A percentile compares a stretch with the other conserved stretches of the same genome.
phyloP scores from a whole-genome alignment of 2,888 invertebrate genomes.

The Julus scanicus region DNA sequence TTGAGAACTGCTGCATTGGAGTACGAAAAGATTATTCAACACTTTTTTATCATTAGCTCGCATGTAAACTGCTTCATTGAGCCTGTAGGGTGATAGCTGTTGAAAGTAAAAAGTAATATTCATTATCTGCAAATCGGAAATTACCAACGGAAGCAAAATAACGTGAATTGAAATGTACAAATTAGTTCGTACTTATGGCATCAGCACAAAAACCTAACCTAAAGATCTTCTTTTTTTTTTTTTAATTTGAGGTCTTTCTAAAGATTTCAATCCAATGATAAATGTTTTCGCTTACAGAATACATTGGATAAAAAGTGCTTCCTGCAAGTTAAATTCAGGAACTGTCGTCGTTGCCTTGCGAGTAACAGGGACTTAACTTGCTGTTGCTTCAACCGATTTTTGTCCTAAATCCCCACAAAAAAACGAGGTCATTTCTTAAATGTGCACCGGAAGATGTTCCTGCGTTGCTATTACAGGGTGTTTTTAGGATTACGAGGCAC shows the following conservation, averaged over 20 bases:
- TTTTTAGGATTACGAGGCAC: neutral
- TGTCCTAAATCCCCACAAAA: neutral
- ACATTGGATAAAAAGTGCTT: neutral
- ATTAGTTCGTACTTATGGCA: neutral
- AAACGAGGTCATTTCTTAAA: slow-evolving; percentile 21
- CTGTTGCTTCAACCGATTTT: neutral
- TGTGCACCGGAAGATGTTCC: neutral
- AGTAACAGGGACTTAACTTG: neutral
- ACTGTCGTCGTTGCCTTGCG: neutral
- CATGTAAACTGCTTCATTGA: neutral
- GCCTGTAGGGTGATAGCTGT: neutral
- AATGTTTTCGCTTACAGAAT: neutral
- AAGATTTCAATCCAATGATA: neutral
- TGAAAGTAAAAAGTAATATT: neutral
- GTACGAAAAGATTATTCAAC: no score
- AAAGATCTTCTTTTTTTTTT: neutral
- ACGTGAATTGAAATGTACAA: slow-evolving; percentile 3
- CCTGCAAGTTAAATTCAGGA: slow-evolving; percentile 3
- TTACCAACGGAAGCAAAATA: slow-evolving; percentile 5
- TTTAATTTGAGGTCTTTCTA: neutral
- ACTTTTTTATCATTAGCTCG: neutral
- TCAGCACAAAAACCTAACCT: neutral
- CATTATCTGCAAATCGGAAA: slow-evolving; percentile 41
- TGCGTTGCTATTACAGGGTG: slow-evolving; percentile 19
- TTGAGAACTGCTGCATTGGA: no score